Evolutionary conservation across 2,113 vertebrate genomes (phyloP).

Genomic region (Coracopsis vasa): DNA sequence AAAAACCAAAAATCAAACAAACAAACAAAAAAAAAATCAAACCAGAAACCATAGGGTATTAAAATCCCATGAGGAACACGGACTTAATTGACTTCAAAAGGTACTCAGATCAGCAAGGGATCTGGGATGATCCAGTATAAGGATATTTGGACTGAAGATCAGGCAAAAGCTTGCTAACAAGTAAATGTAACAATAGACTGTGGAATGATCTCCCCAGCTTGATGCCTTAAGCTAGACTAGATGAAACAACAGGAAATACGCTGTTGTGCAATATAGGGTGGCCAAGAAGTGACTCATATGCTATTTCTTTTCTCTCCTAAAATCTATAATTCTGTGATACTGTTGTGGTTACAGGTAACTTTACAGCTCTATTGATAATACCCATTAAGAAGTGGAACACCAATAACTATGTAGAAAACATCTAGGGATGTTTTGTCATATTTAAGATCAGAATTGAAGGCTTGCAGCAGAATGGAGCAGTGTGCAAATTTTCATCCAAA

Average conservation of each 20-base stretch:
- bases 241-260: not conserved
- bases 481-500: not conserved
- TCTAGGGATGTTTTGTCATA: not conserved
- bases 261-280: not conserved
- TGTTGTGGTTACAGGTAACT: not conserved
- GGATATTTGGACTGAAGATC: not conserved
- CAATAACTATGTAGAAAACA: not conserved
- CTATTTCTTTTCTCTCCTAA: constrained; percentile 5
- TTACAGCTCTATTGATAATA: not conserved
- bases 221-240: not conserved
- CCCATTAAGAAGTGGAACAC: not conserved
- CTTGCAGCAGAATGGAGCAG: not conserved
- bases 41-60: not conserved
- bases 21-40: not conserved
- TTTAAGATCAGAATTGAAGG: not conserved
- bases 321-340: not conserved
- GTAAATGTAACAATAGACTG: not conserved
- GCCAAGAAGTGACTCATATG: not conserved
- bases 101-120: not conserved
- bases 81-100: not conserved
- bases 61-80: not conserved
- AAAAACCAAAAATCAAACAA: not conserved
- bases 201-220: not conserved
- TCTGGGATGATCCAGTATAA: not conserved
- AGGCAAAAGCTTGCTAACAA: not conserved